Conservation (phyloP, 1,140 invertebrate genomes). For the Drosophila novamexicana region DNA sequence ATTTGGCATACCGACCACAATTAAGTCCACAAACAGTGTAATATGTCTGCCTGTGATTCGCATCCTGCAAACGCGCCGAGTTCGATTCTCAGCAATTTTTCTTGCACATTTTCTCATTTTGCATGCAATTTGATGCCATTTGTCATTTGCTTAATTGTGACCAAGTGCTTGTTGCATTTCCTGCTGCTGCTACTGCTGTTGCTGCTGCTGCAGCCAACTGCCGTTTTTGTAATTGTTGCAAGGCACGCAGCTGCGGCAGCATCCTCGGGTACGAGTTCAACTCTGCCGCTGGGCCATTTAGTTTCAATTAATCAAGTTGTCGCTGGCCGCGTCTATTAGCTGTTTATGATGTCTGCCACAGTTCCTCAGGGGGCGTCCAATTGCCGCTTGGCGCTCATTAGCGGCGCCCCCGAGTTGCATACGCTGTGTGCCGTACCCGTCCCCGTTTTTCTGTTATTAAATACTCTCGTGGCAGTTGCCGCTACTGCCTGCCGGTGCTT, state of each 20-base stretch:
- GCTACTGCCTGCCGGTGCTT: constrained; percentile 61
- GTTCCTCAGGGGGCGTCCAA: constrained; percentile 5
- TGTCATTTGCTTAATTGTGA: constrained; percentile 82
- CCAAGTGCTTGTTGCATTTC: constrained; percentile 49
- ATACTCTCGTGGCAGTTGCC: constrained; percentile 62
- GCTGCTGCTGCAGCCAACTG: constrained; percentile 20
- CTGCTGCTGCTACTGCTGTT: constrained; percentile 13
- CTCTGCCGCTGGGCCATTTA: constrained; percentile 56
- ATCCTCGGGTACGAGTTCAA: neutral
- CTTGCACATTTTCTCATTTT: constrained; percentile 48
- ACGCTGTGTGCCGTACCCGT: neutral
- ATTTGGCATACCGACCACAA: neutral
- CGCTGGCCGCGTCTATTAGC: constrained; percentile 77
- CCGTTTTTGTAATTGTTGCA: constrained; percentile 55
- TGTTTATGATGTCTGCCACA: constrained; percentile 67
- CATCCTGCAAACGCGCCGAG: constrained; percentile 25
- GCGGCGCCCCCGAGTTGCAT: constrained; percentile 62
- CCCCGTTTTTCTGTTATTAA: constrained; percentile 40
- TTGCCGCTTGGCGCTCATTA: constrained; percentile 59
- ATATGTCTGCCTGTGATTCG: neutral
- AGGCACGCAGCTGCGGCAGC: constrained; percentile 50
- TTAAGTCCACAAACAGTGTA: neutral
- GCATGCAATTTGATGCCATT: constrained; percentile 80
- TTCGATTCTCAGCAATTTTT: constrained; percentile 33
- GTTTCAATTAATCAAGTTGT: constrained; percentile 81